These are phyloP conservation scores for Incurvaria masculella DNA, from an alignment of 2,888 invertebrate species.

Conservation along the genomic window DNA sequence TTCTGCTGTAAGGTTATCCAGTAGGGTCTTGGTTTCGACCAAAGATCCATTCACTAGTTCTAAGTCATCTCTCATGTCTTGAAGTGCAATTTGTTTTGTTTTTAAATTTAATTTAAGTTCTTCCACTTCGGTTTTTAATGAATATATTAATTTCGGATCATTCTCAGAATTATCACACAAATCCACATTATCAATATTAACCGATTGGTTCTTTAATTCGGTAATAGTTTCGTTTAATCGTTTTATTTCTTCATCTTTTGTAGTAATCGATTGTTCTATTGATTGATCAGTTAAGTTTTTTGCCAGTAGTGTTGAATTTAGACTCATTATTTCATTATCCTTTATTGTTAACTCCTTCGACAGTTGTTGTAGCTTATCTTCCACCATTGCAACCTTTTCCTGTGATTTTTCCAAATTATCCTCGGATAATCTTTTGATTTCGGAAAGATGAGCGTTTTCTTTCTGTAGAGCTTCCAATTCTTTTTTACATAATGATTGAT, in stretches of 20 bases:
- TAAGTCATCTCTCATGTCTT: constrained; percentile 24
- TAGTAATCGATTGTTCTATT: background rate
- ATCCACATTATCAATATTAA: too few species aligned
- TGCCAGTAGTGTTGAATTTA: constrained; percentile 24
- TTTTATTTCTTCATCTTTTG: constrained; percentile 29
- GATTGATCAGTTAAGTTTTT: constrained; percentile 7
- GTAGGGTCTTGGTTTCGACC: constrained; percentile 27
- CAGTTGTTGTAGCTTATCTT: constrained; percentile 25
- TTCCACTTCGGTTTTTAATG: constrained; percentile 21
- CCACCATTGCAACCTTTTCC: constrained; percentile 28
- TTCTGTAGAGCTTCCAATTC: constrained; percentile 20
- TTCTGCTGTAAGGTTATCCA: constrained; percentile 41
- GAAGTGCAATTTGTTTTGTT: constrained; percentile 26
- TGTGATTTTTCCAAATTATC: constrained; percentile 23
- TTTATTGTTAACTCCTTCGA: constrained; percentile 31
- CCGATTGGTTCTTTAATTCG: constrained; percentile 31
- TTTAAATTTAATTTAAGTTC: constrained; percentile 24
- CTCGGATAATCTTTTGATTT: constrained; percentile 17
- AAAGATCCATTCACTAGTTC: constrained; percentile 26
- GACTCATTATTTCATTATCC: constrained; percentile 30
- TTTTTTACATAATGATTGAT: constrained; percentile 22
- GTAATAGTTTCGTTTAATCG: constrained; percentile 28
- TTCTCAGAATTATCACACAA: too few species aligned
- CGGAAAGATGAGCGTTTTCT: constrained; percentile 13
- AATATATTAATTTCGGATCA: constrained; percentile 26